Evolutionary conservation across 2,888 invertebrate genomes (phyloP).

Genomic region (Phalangium opilio): DNA sequence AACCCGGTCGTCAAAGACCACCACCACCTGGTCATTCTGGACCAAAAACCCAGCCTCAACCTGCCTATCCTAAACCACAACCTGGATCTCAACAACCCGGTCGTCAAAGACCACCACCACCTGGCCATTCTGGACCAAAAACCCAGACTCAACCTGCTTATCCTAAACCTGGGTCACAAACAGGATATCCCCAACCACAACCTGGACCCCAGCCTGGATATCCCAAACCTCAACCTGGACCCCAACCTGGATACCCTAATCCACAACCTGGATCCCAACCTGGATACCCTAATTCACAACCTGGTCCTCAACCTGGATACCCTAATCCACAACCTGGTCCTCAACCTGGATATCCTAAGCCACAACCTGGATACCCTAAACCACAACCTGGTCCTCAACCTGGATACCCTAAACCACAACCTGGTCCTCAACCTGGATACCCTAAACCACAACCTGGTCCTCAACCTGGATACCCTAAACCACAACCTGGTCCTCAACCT

Average conservation of each 20-base stretch:
- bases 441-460: no score
- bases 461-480: no score
- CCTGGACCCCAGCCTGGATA: neutral
- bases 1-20: no score
- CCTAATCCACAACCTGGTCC: neutral
- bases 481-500: no score
- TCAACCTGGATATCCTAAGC: conserved; percentile 1
- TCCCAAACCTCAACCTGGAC: neutral
- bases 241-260: neutral
- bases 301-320: neutral
- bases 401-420: no score
- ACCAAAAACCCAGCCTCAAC: no score
- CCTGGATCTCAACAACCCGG: conserved; percentile 1
- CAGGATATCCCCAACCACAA: neutral
- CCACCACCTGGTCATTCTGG: no score
- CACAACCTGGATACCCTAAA: neutral
- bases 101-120: neutral
- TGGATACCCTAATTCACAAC: neutral
- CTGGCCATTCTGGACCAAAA: neutral
- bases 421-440: neutral
- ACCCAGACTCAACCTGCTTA: neutral
- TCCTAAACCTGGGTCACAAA: neutral
- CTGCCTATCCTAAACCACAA: no score
- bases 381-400: neutral
- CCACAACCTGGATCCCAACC: neutral